A percentile compares a stretch with the other conserved stretches of the same genome.
These are phyloP conservation scores for Microtus richardsoni DNA, from an alignment of 2,113 vertebrate genomes.

Conservation along the genomic window DNA sequence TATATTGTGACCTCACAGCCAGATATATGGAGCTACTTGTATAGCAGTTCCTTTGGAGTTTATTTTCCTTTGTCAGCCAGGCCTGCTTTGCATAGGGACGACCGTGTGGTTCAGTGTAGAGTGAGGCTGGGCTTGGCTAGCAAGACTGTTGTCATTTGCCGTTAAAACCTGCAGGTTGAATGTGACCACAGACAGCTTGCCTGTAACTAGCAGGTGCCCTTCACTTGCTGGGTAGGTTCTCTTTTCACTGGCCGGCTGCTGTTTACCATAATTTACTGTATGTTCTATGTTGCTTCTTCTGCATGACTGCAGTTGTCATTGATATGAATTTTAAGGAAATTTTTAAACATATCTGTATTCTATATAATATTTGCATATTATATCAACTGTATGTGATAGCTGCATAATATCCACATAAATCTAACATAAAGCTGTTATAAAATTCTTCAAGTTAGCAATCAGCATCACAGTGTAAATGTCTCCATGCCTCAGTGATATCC, in stretches of 20 bases:
- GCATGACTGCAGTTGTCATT: background rate
- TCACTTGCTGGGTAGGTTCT: background rate
- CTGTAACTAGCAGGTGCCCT: fast-evolving
- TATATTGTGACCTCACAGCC: background rate
- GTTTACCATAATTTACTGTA: background rate
- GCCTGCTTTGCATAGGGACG: background rate
- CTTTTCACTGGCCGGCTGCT: background rate
- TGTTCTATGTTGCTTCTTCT: fast-evolving
- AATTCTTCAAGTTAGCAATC: background rate
- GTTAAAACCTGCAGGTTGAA: background rate
- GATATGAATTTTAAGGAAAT: background rate
- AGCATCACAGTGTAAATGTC: background rate
- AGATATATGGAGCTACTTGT: background rate
- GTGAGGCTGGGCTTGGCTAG: background rate
- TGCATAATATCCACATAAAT: too few relatives aligned
- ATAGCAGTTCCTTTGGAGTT: background rate
- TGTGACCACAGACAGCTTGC: background rate
- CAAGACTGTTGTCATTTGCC: background rate
- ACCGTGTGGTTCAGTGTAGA: background rate
- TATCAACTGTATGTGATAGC: background rate
- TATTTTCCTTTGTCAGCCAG: background rate
- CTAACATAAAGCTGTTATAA: background rate
- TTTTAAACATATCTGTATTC: background rate
- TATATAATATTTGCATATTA: background rate
- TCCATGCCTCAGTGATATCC: background rate